Base-by-base conservation (phyloP, 2,797 vertebrate species). In the Pangasius krempfi region DNA sequence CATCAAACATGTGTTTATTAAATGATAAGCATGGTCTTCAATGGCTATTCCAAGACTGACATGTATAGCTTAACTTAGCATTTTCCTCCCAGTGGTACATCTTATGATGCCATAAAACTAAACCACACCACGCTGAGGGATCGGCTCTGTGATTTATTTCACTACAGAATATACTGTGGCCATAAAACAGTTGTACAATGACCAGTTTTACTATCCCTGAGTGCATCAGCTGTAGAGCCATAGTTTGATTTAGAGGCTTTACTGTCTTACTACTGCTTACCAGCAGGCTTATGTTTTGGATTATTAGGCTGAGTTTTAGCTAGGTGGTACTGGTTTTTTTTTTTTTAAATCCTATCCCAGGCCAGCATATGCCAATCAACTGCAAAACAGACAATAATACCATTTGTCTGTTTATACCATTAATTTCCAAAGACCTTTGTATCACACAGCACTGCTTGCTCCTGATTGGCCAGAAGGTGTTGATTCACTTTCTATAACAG, bases 111-210 rank as follows among this genome's bases (percentile, higher is more conserved):
- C 86, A 82, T 86, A 89, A 90, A 89, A 79, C 52, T 89, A 87
- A 89, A 90, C 16, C 66, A 86, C 84, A 86, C 88, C 83, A 86
- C 82, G 86, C 37, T 81, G 72, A 86, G 89, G 89, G 83, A 90
- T 89, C 44, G 14, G 58, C 73, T 91, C 89, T 83, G 68, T 92
- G 89, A 92, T 89, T 89, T 79, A 89, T 86, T 87, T 90, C 84
- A 87, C 83, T 80, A 73, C 89, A 88, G 90, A 62, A 88, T 92
- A 90, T 90, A 89, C 80, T 88, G 87, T 76, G 84, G 88, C 83
- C 56, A 81, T 89, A 91, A 90, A 92, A 72, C 79, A 85, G 58
- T 62, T 80, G 5, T 84, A 88, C 88, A 89, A 83, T 87, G 86
- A 86, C 79, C 70, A 62, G 47, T 88, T 56, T 73, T 85, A 90